phyloP scores from a whole-genome alignment of 2,797 vertebrate genomes.

The Capromys pilorides region DNA sequence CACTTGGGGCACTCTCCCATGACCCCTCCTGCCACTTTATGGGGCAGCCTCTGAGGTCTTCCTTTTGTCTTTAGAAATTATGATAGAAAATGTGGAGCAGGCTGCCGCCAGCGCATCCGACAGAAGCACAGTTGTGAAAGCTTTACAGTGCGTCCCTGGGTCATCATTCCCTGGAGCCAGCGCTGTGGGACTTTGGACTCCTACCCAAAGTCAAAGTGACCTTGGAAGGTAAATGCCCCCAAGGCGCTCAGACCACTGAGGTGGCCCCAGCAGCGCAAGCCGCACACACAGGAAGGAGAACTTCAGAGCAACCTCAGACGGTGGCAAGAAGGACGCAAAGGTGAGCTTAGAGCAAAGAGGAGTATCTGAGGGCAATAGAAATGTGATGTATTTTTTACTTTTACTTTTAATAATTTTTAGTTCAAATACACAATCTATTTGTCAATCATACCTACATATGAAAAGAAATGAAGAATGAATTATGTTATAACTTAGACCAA shows the following conservation, averaged over 20 bases:
- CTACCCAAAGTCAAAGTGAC: neutral
- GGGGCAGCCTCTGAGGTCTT: neutral
- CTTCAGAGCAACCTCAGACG: neutral
- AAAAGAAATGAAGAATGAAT: slow-evolving; percentile 73
- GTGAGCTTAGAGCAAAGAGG: neutral
- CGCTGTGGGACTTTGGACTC: neutral
- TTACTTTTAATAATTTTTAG: neutral
- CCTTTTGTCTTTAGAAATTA: neutral
- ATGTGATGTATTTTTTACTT: neutral
- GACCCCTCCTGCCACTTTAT: too few species aligned
- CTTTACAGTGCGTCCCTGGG: fast-evolving
- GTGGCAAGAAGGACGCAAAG: neutral
- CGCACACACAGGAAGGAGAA: neutral
- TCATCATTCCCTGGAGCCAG: neutral
- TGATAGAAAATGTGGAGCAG: neutral
- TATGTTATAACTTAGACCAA: neutral
- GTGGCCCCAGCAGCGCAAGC: fast-evolving
- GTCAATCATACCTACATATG: neutral
- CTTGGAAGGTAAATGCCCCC: neutral
- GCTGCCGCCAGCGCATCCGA: too few species aligned
- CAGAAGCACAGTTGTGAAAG: neutral
- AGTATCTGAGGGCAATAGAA: neutral
- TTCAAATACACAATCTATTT: neutral
- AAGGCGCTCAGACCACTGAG: neutral
- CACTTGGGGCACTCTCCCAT: neutral